phyloP scores from a whole-genome alignment of 1,140 invertebrate genomes.

The Manduca sexta region DNA sequence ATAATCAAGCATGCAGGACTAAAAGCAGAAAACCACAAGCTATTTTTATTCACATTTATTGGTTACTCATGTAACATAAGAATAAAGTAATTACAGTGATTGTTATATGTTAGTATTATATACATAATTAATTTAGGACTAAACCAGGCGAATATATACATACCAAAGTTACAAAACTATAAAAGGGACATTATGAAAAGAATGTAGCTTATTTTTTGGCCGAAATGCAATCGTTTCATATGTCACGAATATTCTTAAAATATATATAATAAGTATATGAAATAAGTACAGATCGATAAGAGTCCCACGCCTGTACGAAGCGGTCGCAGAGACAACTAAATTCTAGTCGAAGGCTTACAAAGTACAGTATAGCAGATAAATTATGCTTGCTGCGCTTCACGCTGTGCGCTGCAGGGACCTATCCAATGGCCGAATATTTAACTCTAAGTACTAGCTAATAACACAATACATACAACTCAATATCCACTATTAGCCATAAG shows the following conservation, averaged over 20 bases:
- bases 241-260: not conserved
- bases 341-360: conserved; percentile 2
- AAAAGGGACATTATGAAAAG: conserved; percentile 14
- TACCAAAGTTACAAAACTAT: conserved; percentile 28
- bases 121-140: conserved; percentile 22
- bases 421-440: too few relatives aligned
- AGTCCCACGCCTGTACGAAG: not conserved
- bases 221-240: conserved; percentile 9
- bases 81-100: conserved; percentile 50
- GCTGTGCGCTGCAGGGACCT: too few relatives aligned
- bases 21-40: conserved; percentile 69
- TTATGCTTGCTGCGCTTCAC: too few relatives aligned
- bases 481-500: conserved; percentile 1
- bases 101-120: conserved; percentile 28
- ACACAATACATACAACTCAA: too few relatives aligned
- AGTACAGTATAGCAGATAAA: too few relatives aligned
- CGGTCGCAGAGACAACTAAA: not conserved
- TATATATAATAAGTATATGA: conserved; percentile 7
- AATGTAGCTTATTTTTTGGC: conserved; percentile 17
- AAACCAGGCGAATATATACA: conserved; percentile 38
- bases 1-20: conserved; percentile 58
- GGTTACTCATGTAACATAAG: conserved; percentile 60
- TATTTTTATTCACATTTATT: conserved; percentile 69
- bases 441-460: too few relatives aligned
- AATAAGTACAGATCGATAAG: conserved; percentile 11